Base-by-base conservation (phyloP, 2,888 invertebrate genomes). In the Lithodes maja region DNA sequence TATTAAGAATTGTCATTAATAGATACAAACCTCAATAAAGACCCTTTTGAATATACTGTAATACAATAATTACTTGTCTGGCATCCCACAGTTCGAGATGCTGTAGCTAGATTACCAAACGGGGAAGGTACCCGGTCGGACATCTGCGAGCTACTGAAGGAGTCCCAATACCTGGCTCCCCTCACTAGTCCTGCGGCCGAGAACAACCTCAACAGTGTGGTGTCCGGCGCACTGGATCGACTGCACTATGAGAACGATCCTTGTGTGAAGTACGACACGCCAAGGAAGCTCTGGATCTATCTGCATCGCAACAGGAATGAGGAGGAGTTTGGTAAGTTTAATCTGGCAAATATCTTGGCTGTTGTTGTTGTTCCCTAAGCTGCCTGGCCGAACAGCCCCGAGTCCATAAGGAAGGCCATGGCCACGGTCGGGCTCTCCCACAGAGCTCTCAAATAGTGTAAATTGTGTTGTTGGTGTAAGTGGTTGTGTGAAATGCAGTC, bases 271-370 rank as follows among this genome's bases (percentile, higher is more conserved):
- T 99, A 98, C 93, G 98, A 99, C 93, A 96, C 97, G 0, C 96
- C 97, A 92, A 95, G 97, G 2, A 98, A 98, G 93, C 96, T 98
- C 55, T 99, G 99, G 99, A 97, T 98, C n/a, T 99, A 99, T 94
- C 94, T 99, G 86, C 98, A 99, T 93, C 95, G 98, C 87, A 95
- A 95, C 83, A 93, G 96, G 77, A 95, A 95, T 5, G 95, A 95
- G 92, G 95, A 95, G 75, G 96, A 96, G 93, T 96, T 96, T 93
- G 95, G 96, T 96, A 93, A 92, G 93, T 93, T 90, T n/a, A n/a
- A n/a, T n/a, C n/a, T n/a, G n/a, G n/a, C n/a, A n/a, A n/a, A n/a
- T n/a, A n/a, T n/a, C n/a, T n/a, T n/a, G n/a, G n/a, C n/a, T n/a
- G n/a, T n/a, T n/a, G n/a, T n/a, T n/a, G n/a, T n/a, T n/a, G n/a